Evolutionary conservation across 1,140 invertebrate species (phyloP).

Genomic region (Saccostrea glomerata): DNA sequence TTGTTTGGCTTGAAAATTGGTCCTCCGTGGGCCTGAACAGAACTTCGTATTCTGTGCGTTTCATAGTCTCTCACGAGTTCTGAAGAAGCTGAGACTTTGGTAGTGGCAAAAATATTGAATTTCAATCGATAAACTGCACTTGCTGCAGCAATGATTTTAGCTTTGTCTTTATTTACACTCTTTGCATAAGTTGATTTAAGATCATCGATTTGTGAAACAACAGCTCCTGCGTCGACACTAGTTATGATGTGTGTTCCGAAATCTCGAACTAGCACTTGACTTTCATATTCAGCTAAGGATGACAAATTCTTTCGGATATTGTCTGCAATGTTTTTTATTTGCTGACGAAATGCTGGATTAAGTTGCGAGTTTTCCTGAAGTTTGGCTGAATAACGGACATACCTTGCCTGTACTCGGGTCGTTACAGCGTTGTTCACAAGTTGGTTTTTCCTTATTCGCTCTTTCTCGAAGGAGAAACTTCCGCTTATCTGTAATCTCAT

Average conservation of each 20-base stretch:
- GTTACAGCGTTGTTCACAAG: conserved; percentile 65
- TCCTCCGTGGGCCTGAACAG: conserved; percentile 47
- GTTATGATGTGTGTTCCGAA: conserved; percentile 70
- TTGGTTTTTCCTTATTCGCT: conserved; percentile 61
- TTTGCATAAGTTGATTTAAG: conserved; percentile 46
- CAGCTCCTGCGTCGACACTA: conserved; percentile 65
- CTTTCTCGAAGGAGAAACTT: conserved; percentile 65
- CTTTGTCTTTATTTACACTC: conserved; percentile 22
- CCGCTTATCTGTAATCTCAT: conserved; percentile 62
- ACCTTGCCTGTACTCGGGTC: conserved; percentile 65
- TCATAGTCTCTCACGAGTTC: too few species aligned
- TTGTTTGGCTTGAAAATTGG: conserved; percentile 51
- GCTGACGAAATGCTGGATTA: conserved; percentile 57
- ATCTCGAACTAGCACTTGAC: conserved; percentile 69
- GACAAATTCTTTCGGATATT: conserved; percentile 61
- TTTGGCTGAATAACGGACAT: conserved; percentile 66
- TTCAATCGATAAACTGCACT: conserved; percentile 65
- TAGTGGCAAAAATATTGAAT: conserved; percentile 53
- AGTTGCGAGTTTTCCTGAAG: conserved; percentile 64
- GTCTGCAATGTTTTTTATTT: conserved; percentile 61
- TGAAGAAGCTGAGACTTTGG: too few species aligned
- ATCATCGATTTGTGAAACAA: conserved; percentile 51
- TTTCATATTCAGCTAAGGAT: conserved; percentile 61
- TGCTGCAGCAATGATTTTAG: conserved; percentile 39
- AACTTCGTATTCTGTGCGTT: too few species aligned